Evolutionary conservation across 1,140 invertebrate genomes (phyloP), one percentile per base, ranked within the genome.

Genomic region (Eriocheir sinensis): DNA sequence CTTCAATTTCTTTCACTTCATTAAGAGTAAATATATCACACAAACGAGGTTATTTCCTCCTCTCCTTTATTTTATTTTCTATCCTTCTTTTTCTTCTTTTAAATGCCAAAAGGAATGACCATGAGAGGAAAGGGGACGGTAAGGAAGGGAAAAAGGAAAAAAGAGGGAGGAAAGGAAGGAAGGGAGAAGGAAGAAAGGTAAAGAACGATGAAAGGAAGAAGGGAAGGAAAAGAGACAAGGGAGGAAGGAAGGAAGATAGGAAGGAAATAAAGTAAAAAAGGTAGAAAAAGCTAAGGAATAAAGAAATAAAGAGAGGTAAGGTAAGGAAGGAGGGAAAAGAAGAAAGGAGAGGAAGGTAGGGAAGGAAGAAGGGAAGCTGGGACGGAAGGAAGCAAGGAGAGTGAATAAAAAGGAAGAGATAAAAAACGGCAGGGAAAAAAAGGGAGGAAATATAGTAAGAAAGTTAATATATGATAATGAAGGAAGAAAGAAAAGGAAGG

Each of bases 381-480:
- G n/a, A 0, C 4, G n/a, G 44, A 60, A 48, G 72, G 44, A 38
- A 53, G 32, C 21, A 41, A 72, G 34, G 53, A 94, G 53, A 81
- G 6, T 32, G 38, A 94, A 30, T n/a, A 89, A 88, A 41, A 38
- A 89, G 48, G 44, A 60, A 88, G 44, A 88, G 92, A 88, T 81
- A 88, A 48, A 88, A 85, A 93, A 48, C 38, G 81, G 72, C 81
- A 93, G 92, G 89, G 92, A 93, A 21, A 88, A 53, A 89, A 86
- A 89, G 44, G 80, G 48, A 80, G 0, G 41, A n/a, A n/a, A n/a
- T n/a, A n/a, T n/a, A 21, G 21, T 17, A 38, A 21, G 21, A 36
- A 86, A 36, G 12, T 72, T 15, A 30, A 81, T 81, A 81, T 81
- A 8, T 3, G 27, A 30, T 81, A 27, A 34, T 8, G 44, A 48